Evolutionary conservation across 2,113 vertebrate species (phyloP).

Genomic region (Emydura subglobosa): DNA sequence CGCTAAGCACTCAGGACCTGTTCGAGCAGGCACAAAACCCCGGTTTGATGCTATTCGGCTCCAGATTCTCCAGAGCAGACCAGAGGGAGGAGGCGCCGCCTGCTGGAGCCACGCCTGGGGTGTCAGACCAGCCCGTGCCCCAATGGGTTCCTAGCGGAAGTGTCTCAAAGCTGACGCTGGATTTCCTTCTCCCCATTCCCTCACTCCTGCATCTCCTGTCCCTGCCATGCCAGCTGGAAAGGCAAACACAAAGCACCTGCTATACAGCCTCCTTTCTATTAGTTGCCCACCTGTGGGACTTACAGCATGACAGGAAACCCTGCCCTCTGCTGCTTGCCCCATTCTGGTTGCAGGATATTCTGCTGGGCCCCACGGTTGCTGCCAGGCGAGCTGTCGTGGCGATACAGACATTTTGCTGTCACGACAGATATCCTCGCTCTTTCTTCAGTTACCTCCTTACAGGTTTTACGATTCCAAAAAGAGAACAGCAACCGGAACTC

Average conservation of each 20-base stretch:
- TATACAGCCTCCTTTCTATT: background rate
- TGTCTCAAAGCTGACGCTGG: fast-evolving
- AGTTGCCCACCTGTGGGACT: background rate
- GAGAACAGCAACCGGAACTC: background rate
- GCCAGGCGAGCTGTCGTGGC: fast-evolving
- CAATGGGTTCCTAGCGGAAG: background rate
- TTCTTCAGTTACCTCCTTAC: background rate
- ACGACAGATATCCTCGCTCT: background rate
- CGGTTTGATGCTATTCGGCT: background rate
- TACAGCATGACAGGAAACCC: background rate
- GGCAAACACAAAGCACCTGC: background rate
- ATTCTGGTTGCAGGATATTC: background rate
- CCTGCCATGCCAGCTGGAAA: background rate
- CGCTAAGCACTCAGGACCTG: background rate
- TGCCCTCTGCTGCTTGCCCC: background rate
- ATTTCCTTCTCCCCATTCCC: background rate
- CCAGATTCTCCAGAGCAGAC: background rate
- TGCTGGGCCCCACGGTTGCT: background rate
- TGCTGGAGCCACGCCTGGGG: background rate
- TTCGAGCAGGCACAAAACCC: background rate
- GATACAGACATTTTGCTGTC: background rate
- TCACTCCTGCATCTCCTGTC: background rate
- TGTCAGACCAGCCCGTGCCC: background rate
- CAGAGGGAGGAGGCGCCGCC: background rate
- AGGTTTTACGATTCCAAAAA: background rate